These are phyloP conservation scores for Epizoanthus rinbou DNA, from an alignment of 92 coral and sea anemone species.

Conservation along the genomic window DNA sequence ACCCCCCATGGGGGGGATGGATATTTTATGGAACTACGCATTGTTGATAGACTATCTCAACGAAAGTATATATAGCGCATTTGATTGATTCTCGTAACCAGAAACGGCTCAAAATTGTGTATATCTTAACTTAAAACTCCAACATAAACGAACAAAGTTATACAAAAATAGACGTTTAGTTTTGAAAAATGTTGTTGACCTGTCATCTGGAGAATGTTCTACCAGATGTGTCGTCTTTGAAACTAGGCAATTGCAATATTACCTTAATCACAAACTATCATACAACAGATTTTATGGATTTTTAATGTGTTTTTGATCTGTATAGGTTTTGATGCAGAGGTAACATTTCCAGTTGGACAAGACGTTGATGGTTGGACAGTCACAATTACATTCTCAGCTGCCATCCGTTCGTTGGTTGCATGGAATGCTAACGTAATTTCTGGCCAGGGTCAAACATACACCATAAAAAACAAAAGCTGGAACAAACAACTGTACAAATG, in stretches of 20 bases:
- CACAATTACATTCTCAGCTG: slow-evolving; percentile 9
- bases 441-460: slow-evolving; percentile 34
- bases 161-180: too few species aligned
- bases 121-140: too few species aligned
- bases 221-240: neutral
- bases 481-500: slow-evolving; percentile 35
- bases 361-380: slow-evolving; percentile 36
- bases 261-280: neutral
- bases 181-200: too few species aligned
- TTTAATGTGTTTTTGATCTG: neutral
- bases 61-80: too few species aligned
- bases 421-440: slow-evolving; percentile 5
- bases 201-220: too few species aligned
- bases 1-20: too few species aligned
- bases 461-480: slow-evolving; percentile 49
- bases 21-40: too few species aligned
- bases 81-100: too few species aligned
- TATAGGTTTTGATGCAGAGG: slow-evolving; percentile 41
- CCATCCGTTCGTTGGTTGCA: neutral
- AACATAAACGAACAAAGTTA: too few species aligned
- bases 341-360: slow-evolving; percentile 41
- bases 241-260: neutral
- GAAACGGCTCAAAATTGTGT: too few species aligned
- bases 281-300: neutral
- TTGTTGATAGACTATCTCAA: neutral